phyloP scores from a whole-genome alignment of 2,797 vertebrate genomes.

The Falco concolor region DNA sequence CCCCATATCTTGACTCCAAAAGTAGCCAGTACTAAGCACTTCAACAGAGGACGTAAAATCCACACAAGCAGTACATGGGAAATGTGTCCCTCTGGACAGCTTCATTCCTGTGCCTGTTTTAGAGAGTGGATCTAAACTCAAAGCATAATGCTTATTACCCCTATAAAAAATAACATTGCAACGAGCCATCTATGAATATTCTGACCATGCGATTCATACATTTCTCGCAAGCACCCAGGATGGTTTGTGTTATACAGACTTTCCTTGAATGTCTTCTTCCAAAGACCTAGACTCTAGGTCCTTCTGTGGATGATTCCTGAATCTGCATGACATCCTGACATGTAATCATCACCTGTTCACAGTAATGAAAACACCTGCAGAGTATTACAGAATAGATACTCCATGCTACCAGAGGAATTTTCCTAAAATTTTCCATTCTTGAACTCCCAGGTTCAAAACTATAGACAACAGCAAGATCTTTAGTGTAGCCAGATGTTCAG shows the following conservation, averaged over 20 bases:
- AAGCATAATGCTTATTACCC: background rate
- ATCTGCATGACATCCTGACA: background rate
- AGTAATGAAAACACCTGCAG: background rate
- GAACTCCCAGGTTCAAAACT: background rate
- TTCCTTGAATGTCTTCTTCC: background rate
- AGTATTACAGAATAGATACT: background rate
- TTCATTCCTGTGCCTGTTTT: background rate
- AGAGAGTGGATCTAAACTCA: background rate
- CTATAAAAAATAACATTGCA: background rate
- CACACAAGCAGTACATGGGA: accelerated
- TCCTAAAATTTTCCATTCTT: background rate
- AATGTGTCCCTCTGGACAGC: background rate
- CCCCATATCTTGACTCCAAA: background rate
- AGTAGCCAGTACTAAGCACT: background rate
- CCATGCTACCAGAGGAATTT: background rate
- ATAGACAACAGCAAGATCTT: background rate
- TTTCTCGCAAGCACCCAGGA: background rate
- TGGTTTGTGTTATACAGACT: background rate
- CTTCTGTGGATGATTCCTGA: background rate
- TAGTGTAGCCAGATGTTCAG: background rate
- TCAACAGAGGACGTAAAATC: background rate
- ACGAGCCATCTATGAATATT: background rate
- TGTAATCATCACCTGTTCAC: background rate
- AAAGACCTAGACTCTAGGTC: background rate
- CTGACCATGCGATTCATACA: background rate